Evolutionary conservation across 2,113 vertebrate genomes (phyloP).

Genomic region (Elgaria multicarinata): DNA sequence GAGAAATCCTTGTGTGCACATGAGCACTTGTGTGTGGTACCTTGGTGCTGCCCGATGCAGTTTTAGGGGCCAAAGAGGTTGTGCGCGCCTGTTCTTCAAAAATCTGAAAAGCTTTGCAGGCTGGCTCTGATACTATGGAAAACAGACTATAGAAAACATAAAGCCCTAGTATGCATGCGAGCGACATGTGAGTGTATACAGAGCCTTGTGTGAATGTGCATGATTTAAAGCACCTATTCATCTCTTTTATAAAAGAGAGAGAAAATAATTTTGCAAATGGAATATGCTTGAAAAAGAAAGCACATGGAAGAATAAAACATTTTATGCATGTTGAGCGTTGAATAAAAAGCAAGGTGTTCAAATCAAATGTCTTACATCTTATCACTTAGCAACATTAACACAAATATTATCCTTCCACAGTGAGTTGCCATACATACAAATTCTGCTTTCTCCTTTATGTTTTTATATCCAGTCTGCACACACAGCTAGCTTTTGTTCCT

Average conservation of each 20-base stretch:
- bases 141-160: neutral
- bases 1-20: too few relatives aligned
- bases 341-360: slow-evolving; percentile 15
- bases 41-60: neutral
- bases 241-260: neutral
- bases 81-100: neutral
- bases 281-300: neutral
- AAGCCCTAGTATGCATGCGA: neutral
- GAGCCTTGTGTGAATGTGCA: neutral
- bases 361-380: slow-evolving; percentile 20
- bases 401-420: slow-evolving; percentile 18
- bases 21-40: too few relatives aligned
- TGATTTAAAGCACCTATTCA: neutral
- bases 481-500: slow-evolving; percentile 14
- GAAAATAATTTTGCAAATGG: neutral
- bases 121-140: neutral
- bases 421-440: neutral
- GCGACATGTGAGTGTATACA: neutral
- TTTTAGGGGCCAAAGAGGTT: neutral
- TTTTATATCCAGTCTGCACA: neutral
- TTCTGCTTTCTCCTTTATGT: neutral
- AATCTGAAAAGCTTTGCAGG: neutral
- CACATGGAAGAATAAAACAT: neutral
- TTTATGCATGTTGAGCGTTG: neutral
- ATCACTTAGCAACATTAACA: slow-evolving; percentile 25